Base-by-base conservation (phyloP, 2,888 invertebrate genomes). In the Dugesia japonica region DNA sequence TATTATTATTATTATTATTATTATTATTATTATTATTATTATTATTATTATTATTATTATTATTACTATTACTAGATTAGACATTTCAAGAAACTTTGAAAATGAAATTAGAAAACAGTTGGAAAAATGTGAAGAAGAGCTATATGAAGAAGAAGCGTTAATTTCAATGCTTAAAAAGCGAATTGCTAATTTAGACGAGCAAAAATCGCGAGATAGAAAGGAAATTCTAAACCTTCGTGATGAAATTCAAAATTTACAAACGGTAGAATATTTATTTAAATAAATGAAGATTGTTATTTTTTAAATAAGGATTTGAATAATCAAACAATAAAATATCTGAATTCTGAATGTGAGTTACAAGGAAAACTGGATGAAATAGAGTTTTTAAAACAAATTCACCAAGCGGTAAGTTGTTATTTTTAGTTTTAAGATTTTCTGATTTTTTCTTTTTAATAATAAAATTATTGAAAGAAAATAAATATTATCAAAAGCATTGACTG, bases 351-450 rank as follows among this genome's bases (percentile, higher is more conserved):
- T 81, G 83, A 84, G 78, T 80, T 85, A 73, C 86, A 86, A 81
- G 85, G 85, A 9, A 82, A 86, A 71, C 82, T 86, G 77, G 86
- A 87, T 78, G 86, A 87, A 80, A 82, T 86, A 79, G 85, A 86
- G 79, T 86, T 87, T 83, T 81, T 86, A 80, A 85, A 85, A 81
- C 82, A 84, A 72, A 83, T 85, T 73, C 86, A 86, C 78, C 86
- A 86, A 79, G 84, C 85, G 82, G 86, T 86, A 74, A 79, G 80
- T 78, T 0, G n/a, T n/a, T 31, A 31, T 13, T 7, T 4, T 31
- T 7, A 31, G 4, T 13, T 31, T 7, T 31, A 31, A 7, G 4
- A 31, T 7, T 7, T 7, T 7, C 7, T 4, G 31, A 31, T 31
- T 7, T 7, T 7, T 7, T 31, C 13, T 31, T 31, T 7, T 31